Base-by-base conservation (phyloP, 2,888 invertebrate genomes). In the Cryptus viduatorius region DNA sequence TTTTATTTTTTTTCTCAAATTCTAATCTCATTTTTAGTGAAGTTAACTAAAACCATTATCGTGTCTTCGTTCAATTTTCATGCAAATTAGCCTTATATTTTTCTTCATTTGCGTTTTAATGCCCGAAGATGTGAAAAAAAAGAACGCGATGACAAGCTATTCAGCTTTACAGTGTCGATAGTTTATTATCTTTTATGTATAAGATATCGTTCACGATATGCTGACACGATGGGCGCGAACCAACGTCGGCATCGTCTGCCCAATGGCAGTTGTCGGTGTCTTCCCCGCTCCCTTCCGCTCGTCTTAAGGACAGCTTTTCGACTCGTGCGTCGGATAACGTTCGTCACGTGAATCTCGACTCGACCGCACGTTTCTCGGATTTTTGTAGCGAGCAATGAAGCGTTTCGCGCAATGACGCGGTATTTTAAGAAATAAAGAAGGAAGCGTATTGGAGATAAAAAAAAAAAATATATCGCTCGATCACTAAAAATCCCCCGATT, bases 251-350 rank as follows among this genome's bases (percentile, higher is more conserved):
- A 31, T 29, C 14, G 16, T n/a, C 24, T 37, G 10, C 4, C 42
- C 65, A 19, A 37, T 65, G 42, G 3, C 4, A 37, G 37, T 42
- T 42, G 16, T 16, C 2, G 42, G 1, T 29, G 12, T 65, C 65
- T 65, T 42, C 37, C 65, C 42, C 65, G 10, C 42, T 65, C 16
- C 37, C 14, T 16, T 42, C 19, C 16, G 3, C 29, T 61, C 31
- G 29, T 50, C 16, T 50, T 56, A 42, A 4, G 16, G 16, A 42
- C 65, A 65, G 37, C 37, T 65, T 61, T n/a, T 61, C 61, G 61
- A 31, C 61, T 61, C 61, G 61, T 61, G 61, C 61, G 61, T 61
- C 61, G 42, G 42, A 65, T 65, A 59, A 56, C 56, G 44, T 44
- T 72, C 19, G 19, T 56, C 72, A 44, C 56, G 37, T 42, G 10